These are phyloP conservation scores for Dasyurus viverrinus DNA, from an alignment of 2,113 vertebrate species.

Conservation along the genomic window DNA sequence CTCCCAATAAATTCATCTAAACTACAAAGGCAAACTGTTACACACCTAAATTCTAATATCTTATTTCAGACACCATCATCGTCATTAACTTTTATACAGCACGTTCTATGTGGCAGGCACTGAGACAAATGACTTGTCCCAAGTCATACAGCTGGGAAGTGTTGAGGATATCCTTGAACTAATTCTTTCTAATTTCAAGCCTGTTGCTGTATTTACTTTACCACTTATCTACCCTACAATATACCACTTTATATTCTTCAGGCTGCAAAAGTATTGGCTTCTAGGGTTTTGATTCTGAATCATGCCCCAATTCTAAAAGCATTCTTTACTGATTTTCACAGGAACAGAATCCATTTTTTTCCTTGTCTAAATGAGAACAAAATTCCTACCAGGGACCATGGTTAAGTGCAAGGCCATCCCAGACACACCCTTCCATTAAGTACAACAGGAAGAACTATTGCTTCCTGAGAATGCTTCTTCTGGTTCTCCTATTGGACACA, in stretches of 20 bases:
- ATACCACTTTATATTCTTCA: rapidly evolving
- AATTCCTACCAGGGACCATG: neutral
- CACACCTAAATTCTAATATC: neutral
- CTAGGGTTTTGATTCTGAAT: neutral
- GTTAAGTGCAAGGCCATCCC: rapidly evolving
- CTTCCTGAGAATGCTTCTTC: neutral
- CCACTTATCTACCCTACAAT: neutral
- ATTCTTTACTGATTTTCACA: neutral
- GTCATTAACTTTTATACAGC: neutral
- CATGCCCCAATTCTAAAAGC: neutral
- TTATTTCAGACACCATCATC: neutral
- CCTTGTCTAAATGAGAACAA: rapidly evolving
- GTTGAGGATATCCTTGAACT: neutral
- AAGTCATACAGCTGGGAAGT: neutral
- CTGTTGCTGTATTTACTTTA: neutral
- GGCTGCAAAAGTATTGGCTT: rapidly evolving
- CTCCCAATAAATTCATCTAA: neutral
- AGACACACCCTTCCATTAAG: neutral
- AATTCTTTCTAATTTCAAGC: neutral
- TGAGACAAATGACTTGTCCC: neutral
- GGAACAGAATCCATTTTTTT: neutral
- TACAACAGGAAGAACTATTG: neutral
- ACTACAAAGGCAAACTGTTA: neutral
- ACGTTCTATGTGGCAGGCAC: neutral
- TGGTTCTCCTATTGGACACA: neutral